phyloP scores from a whole-genome alignment of 2,113 vertebrate species.

The Anseranas semipalmata region DNA sequence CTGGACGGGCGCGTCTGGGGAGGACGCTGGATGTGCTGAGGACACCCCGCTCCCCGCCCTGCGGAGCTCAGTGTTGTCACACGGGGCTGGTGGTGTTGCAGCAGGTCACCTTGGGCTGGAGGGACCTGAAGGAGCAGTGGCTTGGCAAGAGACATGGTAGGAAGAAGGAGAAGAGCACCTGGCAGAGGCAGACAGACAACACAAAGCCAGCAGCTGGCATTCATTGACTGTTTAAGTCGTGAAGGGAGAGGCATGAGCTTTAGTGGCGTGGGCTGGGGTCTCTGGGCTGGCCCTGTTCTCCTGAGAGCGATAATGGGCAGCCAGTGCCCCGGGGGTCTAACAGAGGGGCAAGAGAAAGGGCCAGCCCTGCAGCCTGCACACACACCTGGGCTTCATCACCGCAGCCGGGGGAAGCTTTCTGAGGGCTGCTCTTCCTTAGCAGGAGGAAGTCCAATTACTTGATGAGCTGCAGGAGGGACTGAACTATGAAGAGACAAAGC shows the following conservation, averaged over 20 bases:
- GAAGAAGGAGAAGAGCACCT: background rate
- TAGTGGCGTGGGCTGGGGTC: background rate
- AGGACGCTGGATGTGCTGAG: background rate
- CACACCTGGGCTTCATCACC: background rate
- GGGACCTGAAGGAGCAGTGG: background rate
- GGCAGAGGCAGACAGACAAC: background rate
- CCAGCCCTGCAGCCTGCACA: background rate
- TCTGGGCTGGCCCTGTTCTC: background rate
- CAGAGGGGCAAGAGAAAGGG: background rate
- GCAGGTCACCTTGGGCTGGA: background rate
- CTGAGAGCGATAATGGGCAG: background rate
- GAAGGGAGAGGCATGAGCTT: background rate
- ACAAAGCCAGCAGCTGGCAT: background rate
- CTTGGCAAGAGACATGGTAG: background rate
- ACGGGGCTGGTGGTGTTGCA: background rate
- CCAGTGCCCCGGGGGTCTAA: accelerated
- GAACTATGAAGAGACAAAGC: background rate
- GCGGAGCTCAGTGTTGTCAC: background rate
- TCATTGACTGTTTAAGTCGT: background rate
- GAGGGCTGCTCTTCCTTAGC: background rate
- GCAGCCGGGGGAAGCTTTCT: background rate
- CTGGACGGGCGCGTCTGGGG: background rate
- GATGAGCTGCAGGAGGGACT: background rate
- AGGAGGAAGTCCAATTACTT: background rate
- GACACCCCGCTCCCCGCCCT: accelerated